phyloP scores from a whole-genome alignment of 2,888 invertebrate genomes.

The Hipparchia semele region DNA sequence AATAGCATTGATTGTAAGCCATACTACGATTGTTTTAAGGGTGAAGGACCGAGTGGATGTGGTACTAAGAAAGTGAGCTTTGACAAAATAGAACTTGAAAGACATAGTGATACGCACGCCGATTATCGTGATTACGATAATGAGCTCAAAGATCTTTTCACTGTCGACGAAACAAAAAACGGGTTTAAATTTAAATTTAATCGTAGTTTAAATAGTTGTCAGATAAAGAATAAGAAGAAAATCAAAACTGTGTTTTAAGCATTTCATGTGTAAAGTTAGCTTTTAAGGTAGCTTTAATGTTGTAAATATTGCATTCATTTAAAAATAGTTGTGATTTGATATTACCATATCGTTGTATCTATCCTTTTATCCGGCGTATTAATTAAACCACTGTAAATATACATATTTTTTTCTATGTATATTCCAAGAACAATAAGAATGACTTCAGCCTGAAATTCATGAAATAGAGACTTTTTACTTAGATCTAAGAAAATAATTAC shows the following conservation, averaged over 20 bases:
- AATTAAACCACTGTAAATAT: neutral
- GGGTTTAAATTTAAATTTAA: conserved; percentile 73
- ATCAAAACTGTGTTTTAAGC: conserved; percentile 53
- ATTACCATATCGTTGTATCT: neutral
- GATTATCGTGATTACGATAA: conserved; percentile 63
- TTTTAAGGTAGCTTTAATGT: neutral
- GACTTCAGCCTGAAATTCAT: neutral
- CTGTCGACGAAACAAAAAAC: conserved; percentile 55
- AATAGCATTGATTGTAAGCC: conserved; percentile 77
- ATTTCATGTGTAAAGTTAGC: neutral
- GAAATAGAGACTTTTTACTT: neutral
- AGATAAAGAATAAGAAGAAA: conserved; percentile 67
- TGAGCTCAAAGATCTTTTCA: conserved; percentile 56
- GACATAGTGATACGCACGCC: conserved; percentile 67
- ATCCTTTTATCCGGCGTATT: neutral
- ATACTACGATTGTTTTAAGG: conserved; percentile 75
- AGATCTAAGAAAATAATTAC: neutral
- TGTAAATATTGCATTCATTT: conserved; percentile 1
- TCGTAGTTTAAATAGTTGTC: conserved; percentile 73
- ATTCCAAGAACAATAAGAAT: neutral
- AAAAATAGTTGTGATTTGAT: neutral
- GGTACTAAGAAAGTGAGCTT: conserved; percentile 40
- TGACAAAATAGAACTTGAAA: conserved; percentile 53
- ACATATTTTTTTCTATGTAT: neutral
- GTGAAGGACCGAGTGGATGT: conserved; percentile 45